These are phyloP conservation scores for Alexandromys fortis DNA, from an alignment of 2,113 vertebrate species.

Conservation along the genomic window DNA sequence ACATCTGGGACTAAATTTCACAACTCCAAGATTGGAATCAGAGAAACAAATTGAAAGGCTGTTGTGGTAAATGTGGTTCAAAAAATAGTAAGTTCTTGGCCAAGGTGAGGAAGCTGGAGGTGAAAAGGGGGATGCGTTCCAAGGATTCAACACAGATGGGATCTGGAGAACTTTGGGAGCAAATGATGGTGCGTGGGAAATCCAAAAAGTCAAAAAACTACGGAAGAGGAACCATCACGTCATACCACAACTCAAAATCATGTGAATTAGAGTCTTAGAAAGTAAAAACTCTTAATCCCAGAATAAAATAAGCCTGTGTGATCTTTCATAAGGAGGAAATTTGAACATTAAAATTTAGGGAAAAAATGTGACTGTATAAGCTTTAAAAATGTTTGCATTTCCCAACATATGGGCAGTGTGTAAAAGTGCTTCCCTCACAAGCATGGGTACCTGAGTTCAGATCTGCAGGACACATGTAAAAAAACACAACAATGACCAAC, in stretches of 20 bases:
- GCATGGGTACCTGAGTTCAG: background rate
- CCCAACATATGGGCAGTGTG: background rate
- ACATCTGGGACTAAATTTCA: conserved; percentile 70
- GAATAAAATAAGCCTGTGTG: conserved; percentile 54
- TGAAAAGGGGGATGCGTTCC: conserved; percentile 25
- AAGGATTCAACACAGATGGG: conserved; percentile 52
- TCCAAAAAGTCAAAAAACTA: conserved; percentile 29
- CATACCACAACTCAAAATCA: background rate
- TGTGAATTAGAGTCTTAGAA: conserved; percentile 45
- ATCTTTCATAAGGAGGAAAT: conserved; percentile 40
- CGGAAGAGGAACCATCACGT: background rate
- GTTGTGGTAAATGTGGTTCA: conserved; percentile 50
- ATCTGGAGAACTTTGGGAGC: conserved; percentile 42
- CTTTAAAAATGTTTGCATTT: background rate
- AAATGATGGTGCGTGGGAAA: conserved; percentile 49
- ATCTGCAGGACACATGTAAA: background rate
- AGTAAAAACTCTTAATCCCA: conserved; percentile 40
- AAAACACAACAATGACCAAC: background rate
- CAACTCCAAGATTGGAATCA: conserved; percentile 63
- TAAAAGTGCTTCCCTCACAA: background rate
- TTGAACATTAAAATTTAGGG: background rate
- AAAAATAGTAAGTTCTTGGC: conserved; percentile 68
- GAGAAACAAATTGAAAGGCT: conserved; percentile 53
- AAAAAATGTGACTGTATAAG: background rate
- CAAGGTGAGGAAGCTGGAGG: conserved; percentile 59